These are phyloP conservation scores for Rosalia funebris DNA, from an alignment of 2,888 invertebrate species.

Conservation along the genomic window DNA sequence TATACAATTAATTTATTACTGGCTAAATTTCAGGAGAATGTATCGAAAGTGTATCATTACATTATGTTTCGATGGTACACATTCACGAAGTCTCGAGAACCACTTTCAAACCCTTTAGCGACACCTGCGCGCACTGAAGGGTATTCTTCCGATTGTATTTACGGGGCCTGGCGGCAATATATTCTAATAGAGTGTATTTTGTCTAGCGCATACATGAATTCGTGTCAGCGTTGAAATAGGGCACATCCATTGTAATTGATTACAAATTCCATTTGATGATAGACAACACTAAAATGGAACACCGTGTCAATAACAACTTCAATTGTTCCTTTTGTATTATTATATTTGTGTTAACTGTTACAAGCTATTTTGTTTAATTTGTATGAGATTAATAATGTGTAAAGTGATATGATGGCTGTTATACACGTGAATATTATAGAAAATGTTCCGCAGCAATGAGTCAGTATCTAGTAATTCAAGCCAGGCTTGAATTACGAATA, in stretches of 20 bases:
- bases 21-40: no score
- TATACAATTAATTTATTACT: no score
- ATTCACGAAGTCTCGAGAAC: no score
- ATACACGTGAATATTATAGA: no score
- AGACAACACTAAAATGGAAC: slow-evolving; percentile 21
- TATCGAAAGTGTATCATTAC: no score
- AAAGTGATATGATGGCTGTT: no score
- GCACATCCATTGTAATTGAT: slow-evolving; percentile 19
- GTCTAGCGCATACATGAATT: slow-evolving; percentile 8
- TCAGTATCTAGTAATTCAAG: no score
- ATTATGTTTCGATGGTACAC: no score
- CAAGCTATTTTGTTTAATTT: slow-evolving; percentile 9
- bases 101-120: no score
- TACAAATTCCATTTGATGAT: slow-evolving; percentile 20
- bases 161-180: neutral
- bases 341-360: slow-evolving; percentile 16
- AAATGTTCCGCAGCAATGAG: no score
- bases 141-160: neutral
- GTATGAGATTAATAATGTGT: no score
- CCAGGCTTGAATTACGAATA: no score
- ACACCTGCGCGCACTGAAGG: neutral
- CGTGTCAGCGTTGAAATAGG: slow-evolving; percentile 11
- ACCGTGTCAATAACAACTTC: slow-evolving; percentile 18
- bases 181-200: slow-evolving; percentile 8
- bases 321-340: slow-evolving; percentile 8